These are phyloP conservation scores for Cryptoblepharus egeriae DNA, from an alignment of 2,797 vertebrate genomes.

Conservation along the genomic window DNA sequence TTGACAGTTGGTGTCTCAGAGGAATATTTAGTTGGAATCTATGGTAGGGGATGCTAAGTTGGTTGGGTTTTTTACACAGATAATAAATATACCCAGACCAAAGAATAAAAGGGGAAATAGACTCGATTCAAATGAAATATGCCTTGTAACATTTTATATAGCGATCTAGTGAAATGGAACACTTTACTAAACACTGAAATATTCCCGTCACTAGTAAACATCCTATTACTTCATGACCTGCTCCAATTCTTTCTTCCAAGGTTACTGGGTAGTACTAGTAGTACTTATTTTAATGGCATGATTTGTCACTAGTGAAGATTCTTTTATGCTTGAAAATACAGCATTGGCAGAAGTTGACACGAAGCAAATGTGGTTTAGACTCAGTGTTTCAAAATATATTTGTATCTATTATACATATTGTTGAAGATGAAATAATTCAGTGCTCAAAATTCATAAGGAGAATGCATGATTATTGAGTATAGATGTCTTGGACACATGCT, in stretches of 20 bases:
- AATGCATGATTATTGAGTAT: slow-evolving; percentile 10
- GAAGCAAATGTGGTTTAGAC: background rate
- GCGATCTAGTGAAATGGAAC: background rate
- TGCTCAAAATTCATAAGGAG: slow-evolving; percentile 12
- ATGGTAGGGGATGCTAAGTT: background rate
- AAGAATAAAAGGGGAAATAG: background rate
- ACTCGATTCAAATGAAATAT: background rate
- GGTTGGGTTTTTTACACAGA: background rate
- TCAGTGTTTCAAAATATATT: background rate
- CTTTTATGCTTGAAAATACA: slow-evolving; percentile 4
- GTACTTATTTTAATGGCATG: background rate
- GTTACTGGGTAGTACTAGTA: background rate
- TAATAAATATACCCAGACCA: background rate
- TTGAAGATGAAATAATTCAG: background rate
- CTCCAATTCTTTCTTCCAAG: background rate
- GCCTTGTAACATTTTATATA: background rate
- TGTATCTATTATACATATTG: background rate
- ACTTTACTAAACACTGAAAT: background rate
- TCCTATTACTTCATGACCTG: background rate
- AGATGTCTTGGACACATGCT: fast-evolving
- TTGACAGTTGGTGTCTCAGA: background rate
- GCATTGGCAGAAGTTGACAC: slow-evolving; percentile 9
- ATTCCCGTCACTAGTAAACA: background rate
- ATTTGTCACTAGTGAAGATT: slow-evolving; percentile 20
- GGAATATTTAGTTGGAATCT: background rate